These are phyloP conservation scores for Lycaon pictus DNA, from an alignment of 2,113 vertebrate species.

Conservation along the genomic window DNA sequence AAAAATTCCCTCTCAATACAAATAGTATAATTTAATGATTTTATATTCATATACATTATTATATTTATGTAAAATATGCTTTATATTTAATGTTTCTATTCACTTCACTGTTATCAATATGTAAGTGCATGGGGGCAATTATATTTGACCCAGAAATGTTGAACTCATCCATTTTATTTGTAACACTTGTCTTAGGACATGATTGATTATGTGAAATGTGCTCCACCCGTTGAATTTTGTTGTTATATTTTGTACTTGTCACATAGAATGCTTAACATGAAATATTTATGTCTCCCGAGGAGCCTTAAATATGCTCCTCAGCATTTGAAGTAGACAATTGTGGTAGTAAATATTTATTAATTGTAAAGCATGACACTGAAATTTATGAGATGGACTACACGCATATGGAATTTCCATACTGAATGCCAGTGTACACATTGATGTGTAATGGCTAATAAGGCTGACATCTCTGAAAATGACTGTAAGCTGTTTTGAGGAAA, in stretches of 20 bases:
- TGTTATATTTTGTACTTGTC: conserved; percentile 84
- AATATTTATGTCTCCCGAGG: conserved; percentile 82
- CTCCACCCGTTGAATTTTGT: conserved; percentile 76
- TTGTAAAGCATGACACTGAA: conserved; percentile 78
- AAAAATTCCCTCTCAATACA: neutral
- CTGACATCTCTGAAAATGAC: conserved; percentile 54
- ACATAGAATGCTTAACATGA: conserved; percentile 82
- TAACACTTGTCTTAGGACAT: conserved; percentile 70
- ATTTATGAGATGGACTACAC: conserved; percentile 72
- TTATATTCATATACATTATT: neutral
- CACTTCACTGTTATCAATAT: conserved; percentile 13
- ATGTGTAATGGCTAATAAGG: conserved; percentile 64
- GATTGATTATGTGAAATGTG: conserved; percentile 80
- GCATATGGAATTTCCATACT: conserved; percentile 49
- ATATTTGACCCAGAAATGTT: conserved; percentile 77
- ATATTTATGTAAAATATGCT: conserved; percentile 2
- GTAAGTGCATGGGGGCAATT: conserved; percentile 66
- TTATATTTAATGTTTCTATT: neutral
- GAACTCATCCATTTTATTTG: conserved; percentile 79
- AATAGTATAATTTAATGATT: neutral
- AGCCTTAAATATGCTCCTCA: conserved; percentile 75
- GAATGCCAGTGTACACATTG: conserved; percentile 67
- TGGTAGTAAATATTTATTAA: conserved; percentile 84
- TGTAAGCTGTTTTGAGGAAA: conserved; percentile 41
- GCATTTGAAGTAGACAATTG: conserved; percentile 80